Evolutionary conservation across 2,797 vertebrate genomes (phyloP), one percentile per base, ranked within the genome.

Genomic region (Lepus oiostolus): DNA sequence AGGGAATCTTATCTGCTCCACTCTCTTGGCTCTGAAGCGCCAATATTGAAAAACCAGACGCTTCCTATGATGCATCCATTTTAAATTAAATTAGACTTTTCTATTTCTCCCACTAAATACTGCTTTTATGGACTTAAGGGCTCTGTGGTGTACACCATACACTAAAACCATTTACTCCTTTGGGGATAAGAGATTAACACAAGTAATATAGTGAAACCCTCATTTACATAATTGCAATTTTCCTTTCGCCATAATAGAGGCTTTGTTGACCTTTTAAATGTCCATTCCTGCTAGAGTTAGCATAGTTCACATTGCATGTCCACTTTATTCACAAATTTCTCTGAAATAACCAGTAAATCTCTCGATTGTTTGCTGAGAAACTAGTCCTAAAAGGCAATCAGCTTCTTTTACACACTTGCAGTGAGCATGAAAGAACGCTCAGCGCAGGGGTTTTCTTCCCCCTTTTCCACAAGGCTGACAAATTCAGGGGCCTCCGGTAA

Each of bases 191-290:
- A 94, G 84, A 96, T 96, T 84, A 96, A 84, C 88, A 74, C 58
- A 60, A 91, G 80, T 54, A 72, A 85, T 86, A 95, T 16, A 52
- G 22, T 76, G 68, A 95, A 95, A 94, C 63, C 50, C 28, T 22
- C 71, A 87, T 96, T 96, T 96, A 90, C 76, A 50, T 97, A 77
- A 95, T 94, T 95, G 35, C 22, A 93, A 95, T 85, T 96, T 96
- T 91, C 87, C 85, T 88, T 93, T 90, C 76, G 85, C 87, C 58
- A 65, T 35, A 86, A 81, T 32, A 90, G 75, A 91, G 62, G 58
- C 35, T 90, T 75, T 87, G 95, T 74, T 84, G 67, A 88, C 92
- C 83, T 92, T 94, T 93, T 87, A 94, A 95, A 88, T 63, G 86
- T 94, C 85, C 88, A 52, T 0, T 82, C 63, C 77, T 94, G 87